Evolutionary conservation across 2,888 invertebrate species (phyloP).

Genomic region (Harpalus rubripes): DNA sequence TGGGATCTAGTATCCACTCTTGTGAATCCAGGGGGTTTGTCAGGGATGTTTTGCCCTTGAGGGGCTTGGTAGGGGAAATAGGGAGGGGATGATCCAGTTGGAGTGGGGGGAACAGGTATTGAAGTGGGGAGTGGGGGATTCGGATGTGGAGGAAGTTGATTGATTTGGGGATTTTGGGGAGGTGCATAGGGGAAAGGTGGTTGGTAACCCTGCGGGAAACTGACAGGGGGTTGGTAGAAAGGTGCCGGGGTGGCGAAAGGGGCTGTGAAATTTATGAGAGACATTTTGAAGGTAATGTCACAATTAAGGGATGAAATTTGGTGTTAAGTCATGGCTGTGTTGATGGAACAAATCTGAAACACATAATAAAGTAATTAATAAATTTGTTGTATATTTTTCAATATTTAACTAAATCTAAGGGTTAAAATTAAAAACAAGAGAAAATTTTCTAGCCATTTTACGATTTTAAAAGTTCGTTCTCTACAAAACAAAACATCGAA

Average conservation of each 20-base stretch:
- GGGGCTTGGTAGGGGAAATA: constrained; percentile 26
- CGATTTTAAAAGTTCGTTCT: too few species aligned
- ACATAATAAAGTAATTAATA: constrained; percentile 2
- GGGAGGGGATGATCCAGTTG: constrained; percentile 58
- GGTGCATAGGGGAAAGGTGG: constrained; percentile 72
- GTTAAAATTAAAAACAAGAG: too few species aligned
- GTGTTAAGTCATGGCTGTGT: constrained; percentile 25
- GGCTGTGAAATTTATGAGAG: constrained; percentile 75
- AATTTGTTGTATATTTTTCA: too few species aligned
- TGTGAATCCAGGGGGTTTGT: constrained; percentile 83
- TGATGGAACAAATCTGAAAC: constrained; percentile 21
- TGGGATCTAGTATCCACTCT: constrained; percentile 81
- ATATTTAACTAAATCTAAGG: too few species aligned
- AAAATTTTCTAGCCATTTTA: too few species aligned
- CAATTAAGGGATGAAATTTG: not conserved
- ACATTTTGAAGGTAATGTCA: constrained; percentile 71
- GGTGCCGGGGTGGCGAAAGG: constrained; percentile 74
- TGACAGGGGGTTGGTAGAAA: constrained; percentile 70
- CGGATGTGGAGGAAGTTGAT: constrained; percentile 70
- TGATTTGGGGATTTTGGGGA: not conserved
- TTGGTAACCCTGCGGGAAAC: constrained; percentile 76
- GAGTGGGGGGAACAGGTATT: constrained; percentile 32
- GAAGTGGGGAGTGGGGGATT: constrained; percentile 71
- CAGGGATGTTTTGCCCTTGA: constrained; percentile 73
- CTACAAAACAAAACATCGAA: too few species aligned